phyloP scores from a whole-genome alignment of 2,113 vertebrate genomes.

The Murina feae region DNA sequence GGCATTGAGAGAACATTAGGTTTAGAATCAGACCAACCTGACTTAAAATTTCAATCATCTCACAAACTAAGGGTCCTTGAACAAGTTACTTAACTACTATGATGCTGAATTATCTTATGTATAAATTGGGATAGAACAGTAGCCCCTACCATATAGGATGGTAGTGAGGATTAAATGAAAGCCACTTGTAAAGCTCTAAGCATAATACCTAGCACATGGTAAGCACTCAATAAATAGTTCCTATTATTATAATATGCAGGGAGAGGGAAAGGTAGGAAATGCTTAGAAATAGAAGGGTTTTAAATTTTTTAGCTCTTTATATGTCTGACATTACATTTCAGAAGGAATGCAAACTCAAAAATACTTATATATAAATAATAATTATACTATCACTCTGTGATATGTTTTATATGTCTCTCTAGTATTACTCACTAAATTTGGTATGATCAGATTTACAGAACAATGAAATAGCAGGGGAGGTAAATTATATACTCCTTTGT shows the following conservation, averaged over 20 bases:
- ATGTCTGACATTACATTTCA: conserved; percentile 49
- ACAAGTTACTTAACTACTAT: conserved; percentile 33
- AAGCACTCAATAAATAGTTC: conserved; percentile 3
- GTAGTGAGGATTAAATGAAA: conserved; percentile 30
- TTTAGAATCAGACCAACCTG: conserved; percentile 34
- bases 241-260: conserved; percentile 22
- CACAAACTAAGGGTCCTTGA: background rate
- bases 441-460: conserved; percentile 61
- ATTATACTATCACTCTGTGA: conserved; percentile 57
- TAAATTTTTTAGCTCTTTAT: conserved; percentile 57
- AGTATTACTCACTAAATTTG: conserved; percentile 49
- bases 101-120: background rate
- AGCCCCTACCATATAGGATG: background rate
- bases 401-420: conserved; percentile 49
- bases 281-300: conserved; percentile 53
- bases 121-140: background rate
- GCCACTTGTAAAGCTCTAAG: background rate
- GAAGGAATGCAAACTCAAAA: conserved; percentile 40
- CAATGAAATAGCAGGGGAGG: conserved; percentile 54
- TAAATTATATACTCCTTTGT: conserved; percentile 53
- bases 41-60: conserved; percentile 34
- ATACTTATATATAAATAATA: conserved; percentile 57
- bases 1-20: background rate
- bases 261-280: conserved; percentile 4
- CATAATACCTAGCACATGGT: background rate